These are phyloP conservation scores for Scatophagus argus DNA, from an alignment of 2,113 vertebrate genomes.

Conservation along the genomic window DNA sequence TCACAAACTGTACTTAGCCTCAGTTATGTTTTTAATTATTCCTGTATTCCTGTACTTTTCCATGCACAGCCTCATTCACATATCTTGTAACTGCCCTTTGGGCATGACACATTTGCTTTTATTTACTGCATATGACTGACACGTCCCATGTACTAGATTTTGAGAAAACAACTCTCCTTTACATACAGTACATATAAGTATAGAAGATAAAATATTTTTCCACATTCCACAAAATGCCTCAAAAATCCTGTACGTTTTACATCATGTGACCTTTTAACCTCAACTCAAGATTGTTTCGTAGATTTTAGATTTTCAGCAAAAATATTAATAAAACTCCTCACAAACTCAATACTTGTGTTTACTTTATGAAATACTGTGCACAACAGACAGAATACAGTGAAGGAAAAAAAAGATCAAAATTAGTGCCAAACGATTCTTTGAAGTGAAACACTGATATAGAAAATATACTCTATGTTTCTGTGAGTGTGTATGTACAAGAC, in stretches of 20 bases:
- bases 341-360: background rate
- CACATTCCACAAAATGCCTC: background rate
- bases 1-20: too few relatives aligned
- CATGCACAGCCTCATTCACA: too few relatives aligned
- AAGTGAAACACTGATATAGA: conserved; percentile 10
- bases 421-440: background rate
- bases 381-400: background rate
- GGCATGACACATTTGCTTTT: background rate
- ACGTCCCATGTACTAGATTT: background rate
- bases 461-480: conserved; percentile 1
- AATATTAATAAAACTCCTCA: background rate
- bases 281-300: background rate
- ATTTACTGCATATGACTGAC: background rate
- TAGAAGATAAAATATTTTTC: too few relatives aligned
- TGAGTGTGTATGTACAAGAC: background rate
- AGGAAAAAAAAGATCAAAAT: conserved; percentile 1
- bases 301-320: background rate
- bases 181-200: too few relatives aligned
- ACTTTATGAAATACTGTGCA: background rate
- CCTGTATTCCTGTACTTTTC: too few relatives aligned
- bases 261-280: background rate
- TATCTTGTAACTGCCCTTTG: too few relatives aligned
- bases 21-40: too few relatives aligned
- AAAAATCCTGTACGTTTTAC: conserved; percentile 7
- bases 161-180: background rate